These are phyloP conservation scores for Agonopterix alstromeriana DNA, from an alignment of 2,888 invertebrate genomes.

Conservation along the genomic window DNA sequence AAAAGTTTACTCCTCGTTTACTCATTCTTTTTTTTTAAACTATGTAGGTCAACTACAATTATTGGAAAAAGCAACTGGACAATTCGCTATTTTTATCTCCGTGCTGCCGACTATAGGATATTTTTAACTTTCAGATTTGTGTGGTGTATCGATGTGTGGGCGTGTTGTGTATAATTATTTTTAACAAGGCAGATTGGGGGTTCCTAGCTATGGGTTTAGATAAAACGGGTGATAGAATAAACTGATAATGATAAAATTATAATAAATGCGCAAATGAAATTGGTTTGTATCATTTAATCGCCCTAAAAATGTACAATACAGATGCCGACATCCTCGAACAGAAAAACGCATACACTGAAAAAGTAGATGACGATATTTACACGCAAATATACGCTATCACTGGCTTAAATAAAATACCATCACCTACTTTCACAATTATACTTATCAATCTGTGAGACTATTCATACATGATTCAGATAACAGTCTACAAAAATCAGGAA, in stretches of 20 bases:
- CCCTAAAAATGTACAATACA: constrained; percentile 75
- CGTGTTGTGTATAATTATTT: too few relatives aligned
- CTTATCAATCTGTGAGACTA: constrained; percentile 27
- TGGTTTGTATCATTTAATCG: constrained; percentile 70
- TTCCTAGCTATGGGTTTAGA: too few relatives aligned
- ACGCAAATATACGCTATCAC: constrained; percentile 58
- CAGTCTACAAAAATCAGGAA: constrained; percentile 68
- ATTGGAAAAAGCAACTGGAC: too few relatives aligned
- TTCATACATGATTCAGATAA: constrained; percentile 55
- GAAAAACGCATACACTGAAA: constrained; percentile 40
- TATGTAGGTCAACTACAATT: too few relatives aligned
- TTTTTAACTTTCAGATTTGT: too few relatives aligned
- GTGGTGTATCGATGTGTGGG: too few relatives aligned
- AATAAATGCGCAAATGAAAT: constrained; percentile 30
- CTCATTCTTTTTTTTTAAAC: too few relatives aligned
- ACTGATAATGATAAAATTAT: background rate
- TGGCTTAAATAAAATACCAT: constrained; percentile 53
- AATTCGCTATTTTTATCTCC: too few relatives aligned
- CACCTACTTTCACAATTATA: constrained; percentile 41
- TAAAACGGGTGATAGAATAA: background rate
- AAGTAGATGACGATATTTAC: constrained; percentile 62
- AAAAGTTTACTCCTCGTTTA: too few relatives aligned
- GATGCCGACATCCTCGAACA: constrained; percentile 66
- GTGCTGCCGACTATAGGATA: too few relatives aligned
- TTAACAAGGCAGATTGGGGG: too few relatives aligned